Base-by-base conservation (phyloP, 2,888 invertebrate species). In the Biston betularia region DNA sequence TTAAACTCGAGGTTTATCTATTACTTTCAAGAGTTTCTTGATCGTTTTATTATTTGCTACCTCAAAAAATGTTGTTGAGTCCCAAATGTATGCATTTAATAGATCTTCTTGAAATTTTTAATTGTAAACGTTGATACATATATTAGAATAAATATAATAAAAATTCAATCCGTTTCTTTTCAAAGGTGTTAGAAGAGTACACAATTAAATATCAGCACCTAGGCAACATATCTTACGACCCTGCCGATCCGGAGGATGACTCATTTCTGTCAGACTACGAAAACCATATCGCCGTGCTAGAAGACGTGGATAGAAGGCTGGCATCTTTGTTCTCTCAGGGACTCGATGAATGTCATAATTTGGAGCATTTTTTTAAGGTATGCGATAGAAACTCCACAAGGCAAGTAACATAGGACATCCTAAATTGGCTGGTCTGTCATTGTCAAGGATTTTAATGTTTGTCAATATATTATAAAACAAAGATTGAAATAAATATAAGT, bases 261-360 rank as follows among this genome's bases (percentile, higher is more conserved):
- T 91, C 92, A 0, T 98, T 98, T 79, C 81, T 95, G 0, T 82
- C 87, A 0, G 97, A 98, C 78, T 95, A 95, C 69, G 79, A 91
- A 0, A 84, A 87, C 0, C 97, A 97, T 83, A 90, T 95, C 79
- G 87, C 85, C 0, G 95, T 95, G 67, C 89, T 96, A 0, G 94
- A 95, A 38, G 96, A 97, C 78, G 95, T 97, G 59, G 98, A 98
- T 82, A 94, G 96, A 67, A 94, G 96, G 69, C 91, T 98, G 45
- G 97, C 97, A 0, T 96, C 97, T 15, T 95, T 98, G 70, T 97
- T 98, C 79, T 95, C 96, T 11, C 96, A 97, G 80, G 97, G 97
- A 0, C 96, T 98, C 75, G 96, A 96, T 65, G 98, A 98, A 79
- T 97, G 97, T 74, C 85, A 89, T 46, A 91, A 90, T 65, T 76